Conservation (phyloP, 2,888 invertebrate genomes). For the Orgyia antiqua region DNA sequence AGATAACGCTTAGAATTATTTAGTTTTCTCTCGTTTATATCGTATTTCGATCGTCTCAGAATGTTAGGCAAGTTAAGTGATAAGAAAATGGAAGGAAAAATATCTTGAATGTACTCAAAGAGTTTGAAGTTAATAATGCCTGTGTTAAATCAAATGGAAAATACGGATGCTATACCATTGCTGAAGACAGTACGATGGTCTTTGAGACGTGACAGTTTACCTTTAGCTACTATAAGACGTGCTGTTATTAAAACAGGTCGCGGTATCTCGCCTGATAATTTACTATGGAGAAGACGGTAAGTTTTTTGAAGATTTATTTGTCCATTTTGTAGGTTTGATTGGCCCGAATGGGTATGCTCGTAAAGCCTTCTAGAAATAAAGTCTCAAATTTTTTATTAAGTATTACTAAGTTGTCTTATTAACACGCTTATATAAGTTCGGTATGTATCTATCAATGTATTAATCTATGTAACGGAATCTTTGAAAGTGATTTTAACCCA, state of each 20-base stretch:
- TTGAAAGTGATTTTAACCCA: too few species aligned
- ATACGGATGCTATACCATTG: constrained; percentile 17
- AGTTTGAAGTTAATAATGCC: neutral
- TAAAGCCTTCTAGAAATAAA: too few species aligned
- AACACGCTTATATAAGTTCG: too few species aligned
- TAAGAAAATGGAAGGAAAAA: neutral
- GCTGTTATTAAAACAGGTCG: constrained; percentile 50
- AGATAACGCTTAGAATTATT: constrained; percentile 30
- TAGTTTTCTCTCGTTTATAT: constrained; percentile 20
- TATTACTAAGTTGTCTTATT: too few species aligned
- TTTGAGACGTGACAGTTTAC: constrained; percentile 59
- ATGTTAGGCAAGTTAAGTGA: constrained; percentile 3
- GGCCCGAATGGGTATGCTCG: too few species aligned
- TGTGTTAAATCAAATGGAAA: constrained; percentile 26
- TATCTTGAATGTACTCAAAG: constrained; percentile 8
- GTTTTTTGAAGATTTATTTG: too few species aligned
- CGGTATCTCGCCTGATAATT: constrained; percentile 46
- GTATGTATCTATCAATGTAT: too few species aligned
- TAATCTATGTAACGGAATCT: too few species aligned
- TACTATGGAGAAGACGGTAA: constrained; percentile 56
- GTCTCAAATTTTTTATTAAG: too few species aligned
- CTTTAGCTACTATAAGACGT: constrained; percentile 49
- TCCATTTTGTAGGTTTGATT: too few species aligned
- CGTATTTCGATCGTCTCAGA: constrained; percentile 14
- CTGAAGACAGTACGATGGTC: constrained; percentile 38